phyloP scores from a whole-genome alignment of 2,797 vertebrate species.

The Thunnus albacares region DNA sequence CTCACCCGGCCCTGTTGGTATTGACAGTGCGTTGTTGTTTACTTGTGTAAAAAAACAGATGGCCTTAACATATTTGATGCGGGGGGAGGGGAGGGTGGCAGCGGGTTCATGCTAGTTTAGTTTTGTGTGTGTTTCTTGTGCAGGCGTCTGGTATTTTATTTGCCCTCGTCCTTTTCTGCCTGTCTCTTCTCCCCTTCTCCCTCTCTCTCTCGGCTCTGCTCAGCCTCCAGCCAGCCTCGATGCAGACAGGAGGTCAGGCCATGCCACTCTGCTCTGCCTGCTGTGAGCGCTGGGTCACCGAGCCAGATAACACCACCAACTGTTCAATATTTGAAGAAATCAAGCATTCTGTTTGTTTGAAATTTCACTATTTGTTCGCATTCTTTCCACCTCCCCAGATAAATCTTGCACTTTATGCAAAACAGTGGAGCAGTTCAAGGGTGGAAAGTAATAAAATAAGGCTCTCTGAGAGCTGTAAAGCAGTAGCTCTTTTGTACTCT shows the following conservation, averaged over 20 bases:
- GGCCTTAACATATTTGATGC: constrained; percentile 83
- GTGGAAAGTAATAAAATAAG: constrained; percentile 71
- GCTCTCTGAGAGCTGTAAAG: constrained; percentile 51
- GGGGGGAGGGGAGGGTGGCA: constrained; percentile 65
- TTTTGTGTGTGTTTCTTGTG: constrained; percentile 75
- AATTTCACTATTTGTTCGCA: constrained; percentile 70
- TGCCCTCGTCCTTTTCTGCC: constrained; percentile 83
- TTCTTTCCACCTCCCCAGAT: constrained; percentile 61
- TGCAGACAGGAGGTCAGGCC: constrained; percentile 84
- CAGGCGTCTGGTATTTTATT: constrained; percentile 80
- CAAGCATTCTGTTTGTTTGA: constrained; percentile 80
- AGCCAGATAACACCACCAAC: constrained; percentile 85
- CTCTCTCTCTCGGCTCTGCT: constrained; percentile 72
- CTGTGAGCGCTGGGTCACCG: constrained; percentile 82
- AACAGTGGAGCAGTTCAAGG: constrained; percentile 69
- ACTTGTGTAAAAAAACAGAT: constrained; percentile 81
- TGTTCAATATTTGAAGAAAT: constrained; percentile 85
- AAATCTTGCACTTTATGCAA: constrained; percentile 74
- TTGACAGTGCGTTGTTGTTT: constrained; percentile 82
- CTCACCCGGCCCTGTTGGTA: constrained; percentile 65
- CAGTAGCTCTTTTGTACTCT: constrained; percentile 40
- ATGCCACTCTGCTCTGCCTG: constrained; percentile 82
- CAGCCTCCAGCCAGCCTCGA: constrained; percentile 77
- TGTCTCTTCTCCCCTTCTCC: constrained; percentile 77
- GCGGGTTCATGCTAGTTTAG: constrained; percentile 77